Conservation (phyloP, 2,888 invertebrate genomes). For the Andrena minutula region DNA sequence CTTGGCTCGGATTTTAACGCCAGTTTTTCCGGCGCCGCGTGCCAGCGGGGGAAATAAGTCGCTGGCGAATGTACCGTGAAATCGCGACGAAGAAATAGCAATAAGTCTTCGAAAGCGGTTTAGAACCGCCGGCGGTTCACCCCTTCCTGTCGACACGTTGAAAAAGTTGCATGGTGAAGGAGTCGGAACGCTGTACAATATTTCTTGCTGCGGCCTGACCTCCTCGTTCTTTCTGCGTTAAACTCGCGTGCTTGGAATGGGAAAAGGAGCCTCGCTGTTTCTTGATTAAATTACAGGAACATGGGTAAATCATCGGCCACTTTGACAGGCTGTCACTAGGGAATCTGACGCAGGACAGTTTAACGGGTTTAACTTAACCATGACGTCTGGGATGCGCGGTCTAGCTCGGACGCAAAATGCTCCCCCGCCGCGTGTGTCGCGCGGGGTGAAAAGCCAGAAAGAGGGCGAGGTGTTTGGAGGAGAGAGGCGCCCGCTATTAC, state of each 20-base stretch:
- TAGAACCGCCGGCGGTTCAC: conserved; percentile 49
- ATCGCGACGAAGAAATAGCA: conserved; percentile 66
- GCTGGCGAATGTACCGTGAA: conserved; percentile 64
- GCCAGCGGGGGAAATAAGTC: conserved; percentile 15
- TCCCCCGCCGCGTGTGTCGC: conserved; percentile 17
- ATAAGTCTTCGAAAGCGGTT: conserved; percentile 70
- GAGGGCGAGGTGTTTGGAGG: not conserved
- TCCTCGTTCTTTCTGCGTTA: no score
- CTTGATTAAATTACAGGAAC: no score
- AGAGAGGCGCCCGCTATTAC: conserved; percentile 55
- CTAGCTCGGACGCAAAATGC: conserved; percentile 24
- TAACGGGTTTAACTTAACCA: conserved; percentile 13
- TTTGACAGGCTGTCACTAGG: no score
- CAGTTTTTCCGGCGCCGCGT: no score
- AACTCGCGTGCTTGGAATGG: no score
- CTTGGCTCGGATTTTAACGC: conserved; percentile 28
- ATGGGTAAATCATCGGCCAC: no score
- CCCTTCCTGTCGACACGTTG: conserved; percentile 31
- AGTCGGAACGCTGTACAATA: not conserved
- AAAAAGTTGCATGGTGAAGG: conserved; percentile 27
- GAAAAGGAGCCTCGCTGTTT: no score
- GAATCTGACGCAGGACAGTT: conserved; percentile 8
- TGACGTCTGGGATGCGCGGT: conserved; percentile 11
- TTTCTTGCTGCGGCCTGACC: not conserved
- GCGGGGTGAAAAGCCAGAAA: conserved; percentile 10